Base-by-base conservation (phyloP, 1,140 invertebrate species). In the Tetraneura akinire region DNA sequence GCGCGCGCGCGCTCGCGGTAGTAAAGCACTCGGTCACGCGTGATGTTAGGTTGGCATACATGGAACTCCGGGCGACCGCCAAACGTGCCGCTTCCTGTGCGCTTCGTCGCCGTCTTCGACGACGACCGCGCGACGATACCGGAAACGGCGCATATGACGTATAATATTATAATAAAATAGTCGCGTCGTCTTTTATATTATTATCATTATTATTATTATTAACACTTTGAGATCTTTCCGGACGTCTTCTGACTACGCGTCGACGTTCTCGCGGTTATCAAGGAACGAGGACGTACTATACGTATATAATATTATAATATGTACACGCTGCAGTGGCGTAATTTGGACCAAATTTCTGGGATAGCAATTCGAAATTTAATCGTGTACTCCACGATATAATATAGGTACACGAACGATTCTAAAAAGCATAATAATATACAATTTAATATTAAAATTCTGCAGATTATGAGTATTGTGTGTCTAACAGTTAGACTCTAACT, bases 31-130 rank as follows among this genome's bases (percentile, higher is more conserved):
- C 74, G 74, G 74, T 78, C 74, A 62, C 74, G 73, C 73, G 53
- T 37, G 21, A 60, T 47, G 37, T 60, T 60, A 78, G 74, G 74
- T 78, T 78, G 74, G 74, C 74, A 78, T 78, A 62, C 74, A 47
- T 78, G 74, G 68, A 21, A 3, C 66, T 10, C 13, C 23, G 29
- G 29, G 53, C 32, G 21, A 21, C 55, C 37, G 32, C 32, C 51
- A 78, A 78, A 78, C 74, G 74, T 78, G 74, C 74, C 74, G 55
- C 74, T 78, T 78, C 74, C 74, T 78, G 74, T 78, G 37, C 23
- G 37, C 23, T 51, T 21, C 26, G 45, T 51, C 51, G 66, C 47
- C 74, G 53, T 55, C 74, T 60, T 21, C 55, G 74, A 78, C 66
- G 66, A 68, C 66, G 66, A 68, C 37, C 37, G 37, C 21, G 66